These are phyloP conservation scores for Ommatoiulus sabulosus DNA, from an alignment of 2,888 invertebrate genomes.

Conservation along the genomic window DNA sequence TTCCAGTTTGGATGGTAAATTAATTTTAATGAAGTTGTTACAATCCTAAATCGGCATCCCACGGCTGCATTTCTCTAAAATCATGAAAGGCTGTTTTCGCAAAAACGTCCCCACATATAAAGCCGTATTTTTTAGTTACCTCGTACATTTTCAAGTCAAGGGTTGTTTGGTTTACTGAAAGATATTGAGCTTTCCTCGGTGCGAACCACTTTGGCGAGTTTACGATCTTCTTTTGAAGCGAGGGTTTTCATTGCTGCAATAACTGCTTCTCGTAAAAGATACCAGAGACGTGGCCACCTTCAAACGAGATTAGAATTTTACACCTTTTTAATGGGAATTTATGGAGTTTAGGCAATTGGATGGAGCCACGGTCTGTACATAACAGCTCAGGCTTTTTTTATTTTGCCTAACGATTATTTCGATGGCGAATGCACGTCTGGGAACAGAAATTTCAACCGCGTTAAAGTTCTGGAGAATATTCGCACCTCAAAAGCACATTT, in stretches of 20 bases:
- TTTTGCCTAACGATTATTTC: neutral
- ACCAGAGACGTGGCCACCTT: neutral
- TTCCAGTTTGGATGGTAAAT: too few species aligned
- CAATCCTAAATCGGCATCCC: neutral
- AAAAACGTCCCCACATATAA: neutral
- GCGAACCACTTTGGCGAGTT: conserved; percentile 23
- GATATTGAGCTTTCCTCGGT: neutral
- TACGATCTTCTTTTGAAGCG: conserved; percentile 12
- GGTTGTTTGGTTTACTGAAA: neutral
- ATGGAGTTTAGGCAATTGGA: neutral
- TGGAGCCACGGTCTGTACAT: neutral
- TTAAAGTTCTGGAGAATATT: neutral
- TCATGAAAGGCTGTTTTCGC: neutral
- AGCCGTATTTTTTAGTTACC: neutral
- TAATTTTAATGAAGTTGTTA: too few species aligned
- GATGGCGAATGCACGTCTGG: neutral
- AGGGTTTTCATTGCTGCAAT: conserved; percentile 4
- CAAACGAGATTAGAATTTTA: conserved; percentile 36
- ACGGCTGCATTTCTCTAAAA: neutral
- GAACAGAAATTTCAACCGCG: conserved; percentile 16
- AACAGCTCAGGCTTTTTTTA: neutral
- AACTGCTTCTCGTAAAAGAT: conserved; percentile 29
- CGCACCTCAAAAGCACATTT: too few species aligned
- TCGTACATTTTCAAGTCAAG: neutral
- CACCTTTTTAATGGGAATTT: neutral